Evolutionary conservation across 2,797 vertebrate genomes (phyloP), one percentile per base, ranked within the genome.

Genomic region (Molossus molossus): DNA sequence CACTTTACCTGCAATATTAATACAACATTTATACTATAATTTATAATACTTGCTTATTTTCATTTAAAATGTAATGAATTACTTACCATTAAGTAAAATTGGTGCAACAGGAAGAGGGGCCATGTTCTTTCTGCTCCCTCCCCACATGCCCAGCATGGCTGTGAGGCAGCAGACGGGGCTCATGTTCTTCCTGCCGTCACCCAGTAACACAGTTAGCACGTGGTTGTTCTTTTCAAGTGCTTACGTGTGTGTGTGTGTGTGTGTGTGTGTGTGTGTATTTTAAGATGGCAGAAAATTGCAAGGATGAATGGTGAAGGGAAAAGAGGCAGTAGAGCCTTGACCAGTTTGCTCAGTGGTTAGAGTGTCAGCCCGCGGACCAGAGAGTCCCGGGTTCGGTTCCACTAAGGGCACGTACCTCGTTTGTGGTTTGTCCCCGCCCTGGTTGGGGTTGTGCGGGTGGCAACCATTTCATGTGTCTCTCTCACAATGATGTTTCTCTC

Each of bases 51-150:
- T 80, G 17, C 55, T 96, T 58, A 62, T 81, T 96, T 95, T 75
- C 79, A 81, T 87, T 93, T 91, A n/a, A 81, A 84, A 50, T 95
- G 25, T 88, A 94, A 91, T 80, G 79, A 82, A 57, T 91, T 73
- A 86, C 40, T 87, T 77, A 21, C 48, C 15, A 10, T 62, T 83
- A 17, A 69, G 17, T 94, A 77, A 91, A 90, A 65, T 40, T 33
- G 21, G n/a, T 73, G 33, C 7, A 25, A 23, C 45, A 48, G 33
- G 27, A 29, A 70, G 62, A 55, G 17, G 17, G n/a, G 25, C n/a
- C 5, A 0, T 21, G 23, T 67, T 93, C n/a, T 4, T 64, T 72
- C 12, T 83, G 50, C 73, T 81, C 48, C 33, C 25, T 23, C 83
- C 25, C 5, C 45, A 55, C n/a, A 17, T 29, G 25, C 4, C 13